Evolutionary conservation across 2,888 invertebrate species (phyloP), one percentile per base, ranked within the genome.

Genomic region (Scaeva pyrastri): DNA sequence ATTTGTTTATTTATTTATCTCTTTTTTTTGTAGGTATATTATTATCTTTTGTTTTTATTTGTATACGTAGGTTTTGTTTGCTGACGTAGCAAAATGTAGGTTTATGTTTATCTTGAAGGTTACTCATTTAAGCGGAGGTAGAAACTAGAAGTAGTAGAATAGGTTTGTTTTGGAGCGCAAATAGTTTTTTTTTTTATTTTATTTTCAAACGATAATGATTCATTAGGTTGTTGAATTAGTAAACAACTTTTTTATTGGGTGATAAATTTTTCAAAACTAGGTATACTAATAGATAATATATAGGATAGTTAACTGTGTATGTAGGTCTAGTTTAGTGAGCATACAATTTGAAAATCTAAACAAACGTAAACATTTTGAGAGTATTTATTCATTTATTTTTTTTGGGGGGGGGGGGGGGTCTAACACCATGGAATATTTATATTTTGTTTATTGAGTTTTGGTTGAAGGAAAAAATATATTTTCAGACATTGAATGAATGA

Each of bases 51-150:
- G 11, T 60, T 60, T 60, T 60, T 60, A 26, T 60, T 31, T 31
- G 31, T 41, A 21, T 52, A 39, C 39, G 11, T 48, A 21, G 48
- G 12, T 41, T 41, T 60, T 56, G 31, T 56, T 56, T 56, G 56
- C 56, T 56, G 56, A 56, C 56, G 56, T 56, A 56, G 31, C 31
- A 16, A 2, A 26, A 36, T 31, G 10, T 16, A 56, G 31, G 31
- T 36, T 56, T 4, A 11, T 56, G 31, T 36, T 56, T 36, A 31
- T 31, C 56, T 56, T 36, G 56, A 56, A 56, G 56, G 56, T 56
- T 56, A 56, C 56, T 56, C 56, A 56, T 31, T 56, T 8, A 55
- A 26, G 23, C 23, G 26, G 7, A 14, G 52, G 10, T 55, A 26
- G 2, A 52, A 0, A 0, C 23, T 52, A n/a, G n/a, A 11, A 36